phyloP scores from a whole-genome alignment of 2,888 invertebrate species.

The Nemotelus nigrinus region DNA sequence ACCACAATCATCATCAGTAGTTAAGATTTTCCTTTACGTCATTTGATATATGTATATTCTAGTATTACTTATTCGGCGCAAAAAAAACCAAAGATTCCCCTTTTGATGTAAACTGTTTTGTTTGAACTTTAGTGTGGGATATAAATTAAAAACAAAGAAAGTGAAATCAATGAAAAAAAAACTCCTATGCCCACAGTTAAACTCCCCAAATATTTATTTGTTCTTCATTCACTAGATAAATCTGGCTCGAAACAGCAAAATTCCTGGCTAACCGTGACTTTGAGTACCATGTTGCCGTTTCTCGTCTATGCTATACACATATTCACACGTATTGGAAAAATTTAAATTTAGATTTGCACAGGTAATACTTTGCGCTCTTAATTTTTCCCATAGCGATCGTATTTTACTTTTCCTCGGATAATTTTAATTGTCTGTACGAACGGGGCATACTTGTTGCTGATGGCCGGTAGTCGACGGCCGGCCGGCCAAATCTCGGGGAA shows the following conservation, averaged over 20 bases:
- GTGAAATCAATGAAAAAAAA: too few relatives aligned
- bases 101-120: too few relatives aligned
- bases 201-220: neutral
- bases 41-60: too few relatives aligned
- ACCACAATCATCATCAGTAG: too few relatives aligned
- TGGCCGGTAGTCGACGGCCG: neutral
- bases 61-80: too few relatives aligned
- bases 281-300: slow-evolving; percentile 16
- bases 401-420: neutral
- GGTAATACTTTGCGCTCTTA: slow-evolving; percentile 30
- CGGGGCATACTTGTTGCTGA: neutral
- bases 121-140: too few relatives aligned
- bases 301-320: neutral
- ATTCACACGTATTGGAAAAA: neutral
- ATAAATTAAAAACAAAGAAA: too few relatives aligned
- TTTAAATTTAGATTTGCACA: slow-evolving; percentile 40
- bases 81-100: too few relatives aligned
- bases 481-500: neutral
- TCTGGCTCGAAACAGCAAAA: slow-evolving; percentile 1
- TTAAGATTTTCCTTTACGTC: too few relatives aligned
- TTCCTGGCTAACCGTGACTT: slow-evolving; percentile 16
- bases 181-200: too few relatives aligned
- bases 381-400: neutral
- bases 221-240: neutral
- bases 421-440: slow-evolving; percentile 8